Conservation (phyloP, 2,888 invertebrate genomes). For the Agriopis marginaria region DNA sequence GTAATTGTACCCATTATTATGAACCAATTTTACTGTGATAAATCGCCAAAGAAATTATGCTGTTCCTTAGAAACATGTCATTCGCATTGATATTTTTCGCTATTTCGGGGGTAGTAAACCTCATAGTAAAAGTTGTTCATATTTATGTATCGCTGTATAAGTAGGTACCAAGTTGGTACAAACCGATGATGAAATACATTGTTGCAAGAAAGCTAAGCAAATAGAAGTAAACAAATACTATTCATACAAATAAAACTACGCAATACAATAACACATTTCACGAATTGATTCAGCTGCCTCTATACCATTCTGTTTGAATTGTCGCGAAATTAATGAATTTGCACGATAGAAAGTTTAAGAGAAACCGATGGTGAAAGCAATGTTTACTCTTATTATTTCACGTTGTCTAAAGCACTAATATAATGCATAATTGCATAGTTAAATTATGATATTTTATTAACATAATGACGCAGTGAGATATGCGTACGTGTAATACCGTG, state of each 20-base stretch:
- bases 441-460: constrained; percentile 19
- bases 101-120: no score
- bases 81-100: no score
- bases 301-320: constrained; percentile 24
- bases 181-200: no score
- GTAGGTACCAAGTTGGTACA: no score
- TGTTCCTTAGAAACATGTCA: no score
- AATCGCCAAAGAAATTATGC: no score
- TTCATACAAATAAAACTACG: constrained; percentile 11
- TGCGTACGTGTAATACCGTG: constrained; percentile 1
- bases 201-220: no score
- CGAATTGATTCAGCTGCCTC: constrained; percentile 33
- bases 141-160: no score
- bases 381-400: constrained; percentile 46
- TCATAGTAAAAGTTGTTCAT: no score
- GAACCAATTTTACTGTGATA: no score
- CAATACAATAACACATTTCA: constrained; percentile 13
- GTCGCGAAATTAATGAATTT: constrained; percentile 64
- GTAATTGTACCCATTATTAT: no score
- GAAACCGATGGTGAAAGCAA: constrained; percentile 63
- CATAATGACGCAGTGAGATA: constrained; percentile 14
- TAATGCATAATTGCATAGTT: constrained; percentile 27
- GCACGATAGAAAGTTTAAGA: constrained; percentile 59
- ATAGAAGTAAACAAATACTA: not conserved
- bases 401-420: constrained; percentile 19